phyloP scores from a whole-genome alignment of 2,888 invertebrate genomes.

The Hirtodrosophila histrioides region DNA sequence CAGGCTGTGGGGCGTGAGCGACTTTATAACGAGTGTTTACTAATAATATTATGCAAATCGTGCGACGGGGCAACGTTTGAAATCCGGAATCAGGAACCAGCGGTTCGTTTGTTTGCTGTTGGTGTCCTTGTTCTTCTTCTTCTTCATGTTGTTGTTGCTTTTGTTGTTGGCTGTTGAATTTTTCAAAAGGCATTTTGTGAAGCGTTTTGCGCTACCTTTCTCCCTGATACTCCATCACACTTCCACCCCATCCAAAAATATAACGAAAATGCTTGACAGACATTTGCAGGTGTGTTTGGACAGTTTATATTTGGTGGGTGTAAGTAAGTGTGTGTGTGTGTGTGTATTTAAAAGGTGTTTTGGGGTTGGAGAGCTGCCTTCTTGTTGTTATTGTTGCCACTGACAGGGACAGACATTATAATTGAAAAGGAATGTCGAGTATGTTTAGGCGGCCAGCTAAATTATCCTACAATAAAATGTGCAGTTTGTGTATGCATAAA shows the following conservation, averaged over 20 bases:
- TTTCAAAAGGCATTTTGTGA: slow-evolving; percentile 74
- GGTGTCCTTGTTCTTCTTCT: slow-evolving; percentile 1
- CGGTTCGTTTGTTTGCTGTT: slow-evolving; percentile 42
- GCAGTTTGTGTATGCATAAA: slow-evolving; percentile 61
- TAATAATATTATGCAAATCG: slow-evolving; percentile 80
- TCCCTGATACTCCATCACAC: not conserved
- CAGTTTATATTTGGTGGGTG: slow-evolving; percentile 37
- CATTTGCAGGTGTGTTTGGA: slow-evolving; percentile 66
- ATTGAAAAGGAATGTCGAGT: slow-evolving; percentile 70
- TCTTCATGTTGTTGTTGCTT: slow-evolving; percentile 21
- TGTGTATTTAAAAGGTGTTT: slow-evolving; percentile 26
- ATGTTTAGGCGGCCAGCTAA: slow-evolving; percentile 35
- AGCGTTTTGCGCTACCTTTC: slow-evolving; percentile 58
- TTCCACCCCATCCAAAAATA: slow-evolving; percentile 9
- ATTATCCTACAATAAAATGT: slow-evolving; percentile 49
- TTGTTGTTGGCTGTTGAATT: slow-evolving; percentile 63
- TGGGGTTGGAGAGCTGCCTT: slow-evolving; percentile 28
- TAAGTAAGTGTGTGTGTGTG: slow-evolving; percentile 1
- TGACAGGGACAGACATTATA: slow-evolving; percentile 67
- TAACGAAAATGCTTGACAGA: slow-evolving; percentile 58
- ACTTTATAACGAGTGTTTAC: slow-evolving; percentile 80
- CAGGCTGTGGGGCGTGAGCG: slow-evolving; percentile 23
- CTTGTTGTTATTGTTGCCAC: slow-evolving; percentile 40
- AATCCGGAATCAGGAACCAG: slow-evolving; percentile 34
- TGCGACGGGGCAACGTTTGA: slow-evolving; percentile 48